Base-by-base conservation (phyloP, 1,140 invertebrate species). In the Pseudomyrmex flavicornis region DNA sequence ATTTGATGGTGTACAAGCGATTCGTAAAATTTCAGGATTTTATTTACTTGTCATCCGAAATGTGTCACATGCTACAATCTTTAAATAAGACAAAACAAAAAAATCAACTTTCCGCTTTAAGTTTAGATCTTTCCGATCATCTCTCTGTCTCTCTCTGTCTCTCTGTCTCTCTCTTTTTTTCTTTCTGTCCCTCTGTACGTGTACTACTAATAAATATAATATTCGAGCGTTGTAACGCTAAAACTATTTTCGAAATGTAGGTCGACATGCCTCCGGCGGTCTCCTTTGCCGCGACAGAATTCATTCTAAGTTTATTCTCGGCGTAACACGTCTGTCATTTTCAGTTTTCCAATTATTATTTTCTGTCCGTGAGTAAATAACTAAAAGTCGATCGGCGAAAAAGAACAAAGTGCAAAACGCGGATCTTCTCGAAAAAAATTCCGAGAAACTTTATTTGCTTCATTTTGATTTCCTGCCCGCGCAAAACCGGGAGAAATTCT, bases 231-330 rank as follows among this genome's bases (percentile, higher is more conserved):
- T 56, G 52, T 68, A 68, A 77, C 17, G 9, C 26, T 26, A 65
- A 5, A 50, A 80, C 66, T 80, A 70, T 70, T 80, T 35, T 80
- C 54, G 65, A 80, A 22, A 80, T 72, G 22, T 80, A 61, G 76
- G 54, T 72, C 76, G 65, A 46, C 62, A 50, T 50, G 20, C 66
- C 44, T 35, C 44, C 52, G 15, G 44, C 52, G 15, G 44, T 59
- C 44, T 50, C 59, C 48, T 13, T 35, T 15, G 22, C 22, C 20
- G 52, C 65, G 65, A 44, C 26, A 12, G 58, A 79, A 70, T 79
- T 20, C 61, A 63, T 76, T 66, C 50, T 8, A 52, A 59, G 50
- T 80, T 80, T 59, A 50, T 46, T 68, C 44, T 9, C 66, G 26
- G 76, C 20, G 48, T 59, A 46, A 80, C 54, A 35, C 65, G 46